Percentiles rank a stretch among this genome's conserved stretches.
Evolutionary conservation across 1,140 invertebrate genomes (phyloP).

Genomic region (Brachionus manjavacas): DNA sequence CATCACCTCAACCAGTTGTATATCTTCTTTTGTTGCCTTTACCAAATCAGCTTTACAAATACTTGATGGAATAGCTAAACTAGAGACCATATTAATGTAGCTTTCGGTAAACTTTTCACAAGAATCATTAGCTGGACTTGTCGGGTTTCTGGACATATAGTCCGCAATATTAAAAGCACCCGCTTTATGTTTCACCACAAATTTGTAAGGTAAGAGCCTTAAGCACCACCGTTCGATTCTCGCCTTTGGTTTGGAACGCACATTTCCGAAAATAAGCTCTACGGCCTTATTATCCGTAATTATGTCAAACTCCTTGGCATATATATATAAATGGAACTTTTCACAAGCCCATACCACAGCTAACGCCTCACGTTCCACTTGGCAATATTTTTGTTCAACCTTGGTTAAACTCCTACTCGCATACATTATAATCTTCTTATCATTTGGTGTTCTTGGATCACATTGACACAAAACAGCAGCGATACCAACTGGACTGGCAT

Average conservation of each 20-base stretch:
- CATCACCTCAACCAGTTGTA: background rate
- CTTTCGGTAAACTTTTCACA: background rate
- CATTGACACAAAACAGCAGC: conserved; percentile 58
- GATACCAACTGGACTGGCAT: conserved; percentile 51
- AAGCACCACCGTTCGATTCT: background rate
- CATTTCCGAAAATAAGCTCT: background rate
- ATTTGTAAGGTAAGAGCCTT: background rate
- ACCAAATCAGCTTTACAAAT: background rate
- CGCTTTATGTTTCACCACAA: background rate
- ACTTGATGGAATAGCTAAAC: background rate
- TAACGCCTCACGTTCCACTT: conserved; percentile 31
- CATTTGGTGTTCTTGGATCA: background rate
- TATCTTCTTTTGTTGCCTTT: background rate
- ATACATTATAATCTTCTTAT: conserved; percentile 46
- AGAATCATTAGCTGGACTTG: background rate
- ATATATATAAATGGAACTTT: conserved; percentile 2
- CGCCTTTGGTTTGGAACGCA: background rate
- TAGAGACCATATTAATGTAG: background rate
- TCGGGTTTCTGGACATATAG: background rate
- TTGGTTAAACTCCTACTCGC: conserved; percentile 45
- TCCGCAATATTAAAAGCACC: background rate
- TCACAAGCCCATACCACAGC: background rate
- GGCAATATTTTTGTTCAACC: conserved; percentile 47
- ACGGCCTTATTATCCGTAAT: conserved; percentile 5
- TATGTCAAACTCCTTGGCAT: background rate